These are phyloP conservation scores for Ormyrus rosae DNA, from an alignment of 2,888 invertebrate genomes.

Conservation along the genomic window DNA sequence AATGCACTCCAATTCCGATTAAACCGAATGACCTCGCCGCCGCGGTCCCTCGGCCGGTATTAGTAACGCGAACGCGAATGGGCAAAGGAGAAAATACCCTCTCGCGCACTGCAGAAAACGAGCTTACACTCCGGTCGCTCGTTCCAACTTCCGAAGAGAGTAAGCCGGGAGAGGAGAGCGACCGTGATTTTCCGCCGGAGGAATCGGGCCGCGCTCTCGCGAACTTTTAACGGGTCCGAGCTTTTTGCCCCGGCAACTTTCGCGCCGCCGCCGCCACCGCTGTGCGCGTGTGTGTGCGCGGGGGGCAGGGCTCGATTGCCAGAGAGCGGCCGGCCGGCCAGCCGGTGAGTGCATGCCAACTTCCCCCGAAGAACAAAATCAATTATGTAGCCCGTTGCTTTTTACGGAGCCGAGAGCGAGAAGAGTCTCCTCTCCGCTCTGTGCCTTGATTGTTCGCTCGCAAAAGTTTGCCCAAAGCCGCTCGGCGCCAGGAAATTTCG, in stretches of 20 bases:
- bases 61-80: too few species aligned
- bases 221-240: constrained; percentile 72
- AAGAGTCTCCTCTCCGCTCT: constrained; percentile 30
- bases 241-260: constrained; percentile 64
- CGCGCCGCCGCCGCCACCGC: constrained; percentile 55
- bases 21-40: too few species aligned
- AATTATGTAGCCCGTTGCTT: constrained; percentile 66
- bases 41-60: not conserved
- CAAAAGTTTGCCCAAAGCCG: constrained; percentile 45
- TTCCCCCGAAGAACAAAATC: constrained; percentile 69
- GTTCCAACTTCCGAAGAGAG: constrained; percentile 42
- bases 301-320: not conserved
- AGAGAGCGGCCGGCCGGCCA: not conserved
- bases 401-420: constrained; percentile 28
- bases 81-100: too few species aligned
- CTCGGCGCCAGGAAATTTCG: constrained; percentile 36
- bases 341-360: constrained; percentile 66
- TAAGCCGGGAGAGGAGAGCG: constrained; percentile 48
- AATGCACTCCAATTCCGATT: too few species aligned
- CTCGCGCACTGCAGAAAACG: not conserved
- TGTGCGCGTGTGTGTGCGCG: not conserved
- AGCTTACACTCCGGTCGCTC: constrained; percentile 20
- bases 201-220: constrained; percentile 9
- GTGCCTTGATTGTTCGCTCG: constrained; percentile 23
- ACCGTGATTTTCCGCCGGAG: constrained; percentile 69